These are phyloP conservation scores for Tupaia tana DNA, from an alignment of 2,113 vertebrate species.

Conservation along the genomic window DNA sequence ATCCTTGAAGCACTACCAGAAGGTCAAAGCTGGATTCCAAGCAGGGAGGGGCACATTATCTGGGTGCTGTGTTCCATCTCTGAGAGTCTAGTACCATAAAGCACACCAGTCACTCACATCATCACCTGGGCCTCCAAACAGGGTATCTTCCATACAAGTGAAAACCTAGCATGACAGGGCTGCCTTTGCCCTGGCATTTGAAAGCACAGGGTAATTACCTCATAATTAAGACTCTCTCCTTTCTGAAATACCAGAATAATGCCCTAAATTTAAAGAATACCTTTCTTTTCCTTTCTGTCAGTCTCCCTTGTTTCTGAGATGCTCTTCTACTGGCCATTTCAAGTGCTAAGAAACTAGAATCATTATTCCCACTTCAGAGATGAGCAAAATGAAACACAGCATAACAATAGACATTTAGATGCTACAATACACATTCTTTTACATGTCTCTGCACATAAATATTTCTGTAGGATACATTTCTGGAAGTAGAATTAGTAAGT, in stretches of 20 bases:
- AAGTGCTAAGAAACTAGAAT: neutral
- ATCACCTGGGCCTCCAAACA: neutral
- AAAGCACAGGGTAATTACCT: neutral
- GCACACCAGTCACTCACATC: neutral
- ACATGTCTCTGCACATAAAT: neutral
- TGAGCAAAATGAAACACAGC: neutral
- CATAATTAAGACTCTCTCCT: neutral
- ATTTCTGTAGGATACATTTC: neutral
- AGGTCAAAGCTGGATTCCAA: neutral
- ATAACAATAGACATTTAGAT: neutral
- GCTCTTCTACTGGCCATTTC: neutral
- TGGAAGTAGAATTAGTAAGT: neutral
- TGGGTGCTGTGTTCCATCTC: neutral
- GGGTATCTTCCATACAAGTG: neutral
- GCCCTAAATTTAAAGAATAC: conserved; percentile 22
- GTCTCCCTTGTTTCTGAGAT: neutral
- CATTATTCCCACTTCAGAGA: neutral
- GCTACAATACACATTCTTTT: neutral
- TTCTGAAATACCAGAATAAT: conserved; percentile 50
- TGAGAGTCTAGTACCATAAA: neutral
- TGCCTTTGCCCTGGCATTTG: neutral
- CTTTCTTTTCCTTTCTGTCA: neutral
- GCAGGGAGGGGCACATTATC: neutral
- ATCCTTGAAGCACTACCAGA: neutral
- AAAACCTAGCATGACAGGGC: neutral